Evolutionary conservation across 2,888 invertebrate genomes (phyloP).

Genomic region (Cyclophora albipunctata): DNA sequence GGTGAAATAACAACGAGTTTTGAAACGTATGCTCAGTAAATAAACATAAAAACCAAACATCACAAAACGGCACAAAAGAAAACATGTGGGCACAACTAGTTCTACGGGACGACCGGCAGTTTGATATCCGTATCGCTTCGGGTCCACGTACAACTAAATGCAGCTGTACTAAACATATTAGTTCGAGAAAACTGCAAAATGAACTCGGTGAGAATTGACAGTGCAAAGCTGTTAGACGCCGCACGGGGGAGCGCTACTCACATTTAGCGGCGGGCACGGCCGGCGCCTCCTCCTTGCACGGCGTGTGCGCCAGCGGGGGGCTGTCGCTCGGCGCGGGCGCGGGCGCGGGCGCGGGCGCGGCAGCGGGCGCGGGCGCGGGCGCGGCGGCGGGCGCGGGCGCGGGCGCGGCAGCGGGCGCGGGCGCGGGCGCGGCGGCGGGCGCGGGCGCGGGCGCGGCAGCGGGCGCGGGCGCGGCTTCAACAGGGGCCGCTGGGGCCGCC

Average conservation of each 20-base stretch:
- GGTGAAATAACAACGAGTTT: conserved; percentile 74
- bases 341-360: conserved; percentile 19
- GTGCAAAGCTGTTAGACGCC: conserved; percentile 62
- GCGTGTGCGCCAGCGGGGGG: conserved; percentile 59
- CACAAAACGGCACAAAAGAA: conserved; percentile 72
- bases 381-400: conserved; percentile 15
- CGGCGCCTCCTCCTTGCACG: conserved; percentile 54
- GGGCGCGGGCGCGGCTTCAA: conserved; percentile 12
- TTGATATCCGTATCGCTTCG: conserved; percentile 6
- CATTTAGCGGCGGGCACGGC: conserved; percentile 49
- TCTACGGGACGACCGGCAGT: conserved; percentile 29
- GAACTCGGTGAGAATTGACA: conserved; percentile 61
- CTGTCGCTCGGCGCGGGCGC: conserved; percentile 39
- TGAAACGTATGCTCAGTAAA: conserved; percentile 68
- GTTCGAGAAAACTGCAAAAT: conserved; percentile 70
- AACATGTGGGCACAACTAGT: conserved; percentile 42
- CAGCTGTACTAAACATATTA: conserved; percentile 56
- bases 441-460: conserved; percentile 21
- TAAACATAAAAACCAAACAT: conserved; percentile 70
- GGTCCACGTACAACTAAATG: conserved; percentile 45
- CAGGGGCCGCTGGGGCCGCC: conserved; percentile 1
- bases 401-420: conserved; percentile 21
- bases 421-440: conserved; percentile 13
- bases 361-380: conserved; percentile 22
- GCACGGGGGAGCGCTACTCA: conserved; percentile 44